phyloP scores from a whole-genome alignment of 2,888 invertebrate species.

The Apodemia mormo region DNA sequence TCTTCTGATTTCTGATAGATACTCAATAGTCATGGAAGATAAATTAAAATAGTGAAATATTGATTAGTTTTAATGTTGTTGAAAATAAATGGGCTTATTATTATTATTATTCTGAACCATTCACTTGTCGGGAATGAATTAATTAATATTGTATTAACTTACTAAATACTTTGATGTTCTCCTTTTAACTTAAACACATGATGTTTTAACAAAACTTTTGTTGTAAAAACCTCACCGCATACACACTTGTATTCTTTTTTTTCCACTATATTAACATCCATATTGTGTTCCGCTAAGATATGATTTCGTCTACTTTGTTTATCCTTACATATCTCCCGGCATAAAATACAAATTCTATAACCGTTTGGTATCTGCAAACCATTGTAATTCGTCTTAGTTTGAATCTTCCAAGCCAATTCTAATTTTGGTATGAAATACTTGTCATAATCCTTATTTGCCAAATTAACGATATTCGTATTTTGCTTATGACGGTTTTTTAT shows the following conservation, averaged over 20 bases:
- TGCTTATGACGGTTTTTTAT: conserved; percentile 38
- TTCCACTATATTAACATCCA: conserved; percentile 18
- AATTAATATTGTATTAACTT: no score
- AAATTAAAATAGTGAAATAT: no score
- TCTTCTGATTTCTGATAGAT: no score
- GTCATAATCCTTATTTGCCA: background rate
- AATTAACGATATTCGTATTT: background rate
- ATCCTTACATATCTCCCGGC: conserved; percentile 49
- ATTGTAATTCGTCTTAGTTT: conserved; percentile 35
- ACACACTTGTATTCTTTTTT: conserved; percentile 39
- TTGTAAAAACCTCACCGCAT: conserved; percentile 53
- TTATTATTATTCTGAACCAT: no score
- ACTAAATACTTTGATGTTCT: conserved; percentile 29
- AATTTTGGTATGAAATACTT: conserved; percentile 33
- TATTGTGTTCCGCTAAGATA: conserved; percentile 42
- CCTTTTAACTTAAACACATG: conserved; percentile 51
- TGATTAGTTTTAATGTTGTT: no score
- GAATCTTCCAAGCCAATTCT: conserved; percentile 24
- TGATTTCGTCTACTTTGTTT: conserved; percentile 40
- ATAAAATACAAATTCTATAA: conserved; percentile 51
- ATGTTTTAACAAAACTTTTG: conserved; percentile 53
- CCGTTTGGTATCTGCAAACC: conserved; percentile 42
- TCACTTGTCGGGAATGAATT: no score
- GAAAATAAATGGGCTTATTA: no score
- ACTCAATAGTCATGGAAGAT: no score